Percentiles rank a stretch among this genome's conserved stretches.
These are phyloP conservation scores for Hylaeus anthracinus DNA, from an alignment of 1,140 invertebrate genomes.

Conservation along the genomic window DNA sequence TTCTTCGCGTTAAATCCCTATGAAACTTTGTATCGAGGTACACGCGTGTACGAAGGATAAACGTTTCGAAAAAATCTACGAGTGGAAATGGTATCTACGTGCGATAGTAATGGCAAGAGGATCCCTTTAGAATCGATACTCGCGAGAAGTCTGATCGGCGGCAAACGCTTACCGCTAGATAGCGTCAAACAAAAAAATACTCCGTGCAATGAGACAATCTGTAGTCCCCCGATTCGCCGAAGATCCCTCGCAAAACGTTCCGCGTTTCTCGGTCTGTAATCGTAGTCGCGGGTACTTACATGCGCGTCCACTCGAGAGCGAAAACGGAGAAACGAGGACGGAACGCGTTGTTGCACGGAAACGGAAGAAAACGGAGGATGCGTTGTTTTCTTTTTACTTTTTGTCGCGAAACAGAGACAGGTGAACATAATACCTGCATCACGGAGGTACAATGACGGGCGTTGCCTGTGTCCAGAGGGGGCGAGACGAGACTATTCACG, in stretches of 20 bases:
- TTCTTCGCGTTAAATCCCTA: not conserved
- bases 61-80: not conserved
- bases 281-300: slow-evolving; percentile 3
- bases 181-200: slow-evolving; percentile 2
- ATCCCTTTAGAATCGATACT: slow-evolving; percentile 17
- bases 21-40: not conserved
- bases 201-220: slow-evolving; percentile 23
- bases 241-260: slow-evolving; percentile 31
- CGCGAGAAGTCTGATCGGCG: not conserved
- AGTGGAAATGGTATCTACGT: not conserved
- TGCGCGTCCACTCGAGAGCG: slow-evolving; percentile 13
- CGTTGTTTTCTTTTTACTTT: slow-evolving; percentile 4
- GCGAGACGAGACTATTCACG: slow-evolving; percentile 31
- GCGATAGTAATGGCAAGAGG: not conserved
- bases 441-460: slow-evolving; percentile 48
- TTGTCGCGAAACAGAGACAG: slow-evolving; percentile 31
- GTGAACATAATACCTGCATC: slow-evolving; percentile 54
- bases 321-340: too few species aligned
- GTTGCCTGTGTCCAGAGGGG: slow-evolving; percentile 39
- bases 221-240: slow-evolving; percentile 23
- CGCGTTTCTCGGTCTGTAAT: slow-evolving; percentile 22
- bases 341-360: not conserved
- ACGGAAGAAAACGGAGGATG: not conserved
- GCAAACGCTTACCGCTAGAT: not conserved
- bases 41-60: not conserved